Evolutionary conservation across 2,888 invertebrate genomes (phyloP).

Genomic region (Rhopalosiphum nymphaeae): DNA sequence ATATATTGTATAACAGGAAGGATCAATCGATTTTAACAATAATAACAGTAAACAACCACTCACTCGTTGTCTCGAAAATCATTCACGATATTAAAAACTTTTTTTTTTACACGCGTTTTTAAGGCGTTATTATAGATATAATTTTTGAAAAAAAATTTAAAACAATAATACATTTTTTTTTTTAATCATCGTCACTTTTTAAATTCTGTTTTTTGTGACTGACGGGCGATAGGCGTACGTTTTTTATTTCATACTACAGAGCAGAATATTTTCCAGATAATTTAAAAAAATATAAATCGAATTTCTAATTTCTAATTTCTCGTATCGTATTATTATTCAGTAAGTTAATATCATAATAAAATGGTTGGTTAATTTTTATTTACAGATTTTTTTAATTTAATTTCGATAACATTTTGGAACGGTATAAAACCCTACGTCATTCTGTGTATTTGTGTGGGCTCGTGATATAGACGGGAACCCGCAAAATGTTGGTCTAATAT

Average conservation of each 20-base stretch:
- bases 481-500: neutral
- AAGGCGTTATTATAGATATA: no score
- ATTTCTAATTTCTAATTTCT: neutral
- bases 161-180: neutral
- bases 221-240: neutral
- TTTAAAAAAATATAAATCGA: neutral
- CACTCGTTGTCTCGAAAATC: no score
- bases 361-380: neutral
- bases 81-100: no score
- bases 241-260: neutral
- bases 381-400: neutral
- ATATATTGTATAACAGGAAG: no score
- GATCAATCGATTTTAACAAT: no score
- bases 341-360: neutral
- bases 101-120: no score
- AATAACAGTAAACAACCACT: no score
- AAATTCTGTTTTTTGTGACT: neutral
- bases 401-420: neutral
- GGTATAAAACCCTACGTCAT: no score
- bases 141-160: no score
- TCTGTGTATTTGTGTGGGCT: neutral
- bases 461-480: neutral
- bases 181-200: neutral
- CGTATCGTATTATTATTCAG: neutral
- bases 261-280: neutral